phyloP scores from a whole-genome alignment of 1,140 invertebrate genomes.

The Bradynema listronoti region DNA sequence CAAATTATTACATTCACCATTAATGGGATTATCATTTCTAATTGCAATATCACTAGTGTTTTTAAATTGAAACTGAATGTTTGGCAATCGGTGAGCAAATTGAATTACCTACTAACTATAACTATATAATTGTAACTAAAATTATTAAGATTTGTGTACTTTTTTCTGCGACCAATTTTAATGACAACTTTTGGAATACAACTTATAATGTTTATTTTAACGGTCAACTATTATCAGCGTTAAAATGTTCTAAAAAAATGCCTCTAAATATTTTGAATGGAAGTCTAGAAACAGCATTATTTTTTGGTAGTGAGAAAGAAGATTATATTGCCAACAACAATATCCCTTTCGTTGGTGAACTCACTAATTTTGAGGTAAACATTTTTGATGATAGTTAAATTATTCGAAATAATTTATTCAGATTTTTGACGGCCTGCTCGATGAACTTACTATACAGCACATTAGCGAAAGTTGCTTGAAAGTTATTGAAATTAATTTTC shows the following conservation, averaged over 20 bases:
- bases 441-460: neutral
- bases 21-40: too few relatives aligned
- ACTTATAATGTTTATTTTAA: neutral
- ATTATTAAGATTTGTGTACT: conserved; percentile 1
- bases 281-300: neutral
- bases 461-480: neutral
- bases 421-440: neutral
- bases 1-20: too few relatives aligned
- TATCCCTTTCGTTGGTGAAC: conserved; percentile 5
- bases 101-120: neutral
- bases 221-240: neutral
- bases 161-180: neutral
- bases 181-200: neutral
- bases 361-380: conserved; percentile 3
- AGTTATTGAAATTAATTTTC: neutral
- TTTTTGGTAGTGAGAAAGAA: neutral
- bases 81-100: neutral
- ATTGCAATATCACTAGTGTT: too few relatives aligned
- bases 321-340: neutral
- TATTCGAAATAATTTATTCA: neutral
- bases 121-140: neutral
- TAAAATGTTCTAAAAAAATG: neutral
- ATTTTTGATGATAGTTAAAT: neutral
- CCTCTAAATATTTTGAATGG: neutral
- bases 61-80: too few relatives aligned